A percentile compares a stretch with the other conserved stretches of the same genome.
phyloP scores from a whole-genome alignment of 2,888 invertebrate species.

The Didymodactylos carnosus region DNA sequence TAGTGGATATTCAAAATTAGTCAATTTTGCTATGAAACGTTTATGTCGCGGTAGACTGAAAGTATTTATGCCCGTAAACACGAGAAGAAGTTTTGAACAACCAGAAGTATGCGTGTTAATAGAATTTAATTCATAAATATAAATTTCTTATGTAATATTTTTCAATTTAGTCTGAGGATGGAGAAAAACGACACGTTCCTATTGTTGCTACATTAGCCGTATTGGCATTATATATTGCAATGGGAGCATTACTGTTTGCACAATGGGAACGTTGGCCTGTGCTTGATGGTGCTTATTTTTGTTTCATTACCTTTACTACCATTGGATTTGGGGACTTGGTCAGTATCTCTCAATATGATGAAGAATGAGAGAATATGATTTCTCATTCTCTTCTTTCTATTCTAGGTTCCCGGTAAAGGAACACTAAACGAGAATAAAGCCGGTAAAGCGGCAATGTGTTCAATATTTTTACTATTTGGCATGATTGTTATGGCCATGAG shows the following conservation, averaged over 20 bases:
- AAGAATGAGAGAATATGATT: background rate
- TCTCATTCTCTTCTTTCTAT: background rate
- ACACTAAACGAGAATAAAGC: constrained; percentile 4
- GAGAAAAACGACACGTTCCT: constrained; percentile 14
- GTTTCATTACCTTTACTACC: constrained; percentile 16
- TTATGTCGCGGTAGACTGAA: background rate
- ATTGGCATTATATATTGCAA: constrained; percentile 14
- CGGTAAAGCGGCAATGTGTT: constrained; percentile 15
- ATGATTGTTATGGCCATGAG: constrained; percentile 16
- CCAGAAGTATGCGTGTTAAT: background rate
- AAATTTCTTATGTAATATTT: background rate
- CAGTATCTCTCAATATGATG: too few relatives aligned
- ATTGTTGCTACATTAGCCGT: constrained; percentile 14
- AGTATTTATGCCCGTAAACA: background rate
- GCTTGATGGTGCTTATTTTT: constrained; percentile 16
- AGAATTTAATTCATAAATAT: background rate
- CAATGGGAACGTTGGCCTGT: constrained; percentile 15
- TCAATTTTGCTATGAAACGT: constrained; percentile 1
- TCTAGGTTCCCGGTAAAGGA: constrained; percentile 14
- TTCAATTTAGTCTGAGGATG: background rate
- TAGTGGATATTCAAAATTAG: constrained; percentile 4
- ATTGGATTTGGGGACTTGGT: constrained; percentile 16
- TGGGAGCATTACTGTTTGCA: constrained; percentile 15
- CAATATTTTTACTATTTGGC: constrained; percentile 15
- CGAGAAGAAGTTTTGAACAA: background rate